phyloP scores from a whole-genome alignment of 1,140 invertebrate species.

The Belonocnema kinseyi region DNA sequence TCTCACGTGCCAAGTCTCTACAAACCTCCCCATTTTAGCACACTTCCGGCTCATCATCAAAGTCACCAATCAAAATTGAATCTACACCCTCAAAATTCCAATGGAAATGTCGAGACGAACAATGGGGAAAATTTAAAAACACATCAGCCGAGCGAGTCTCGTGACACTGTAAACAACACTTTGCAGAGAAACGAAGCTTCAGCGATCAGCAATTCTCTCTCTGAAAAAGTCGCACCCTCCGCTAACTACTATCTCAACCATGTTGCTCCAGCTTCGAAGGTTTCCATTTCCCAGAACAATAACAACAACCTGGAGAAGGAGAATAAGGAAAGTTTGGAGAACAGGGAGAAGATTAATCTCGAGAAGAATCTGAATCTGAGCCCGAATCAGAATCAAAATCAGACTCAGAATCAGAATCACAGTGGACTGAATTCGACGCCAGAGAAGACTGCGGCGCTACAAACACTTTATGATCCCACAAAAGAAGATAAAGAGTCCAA shows the following conservation, averaged over 20 bases:
- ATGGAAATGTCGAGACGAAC: conserved; percentile 35
- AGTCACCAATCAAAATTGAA: conserved; percentile 51
- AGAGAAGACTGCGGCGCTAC: background rate
- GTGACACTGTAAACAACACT: background rate
- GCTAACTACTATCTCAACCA: conserved; percentile 14
- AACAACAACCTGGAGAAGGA: conserved; percentile 21
- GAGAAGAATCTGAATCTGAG: background rate
- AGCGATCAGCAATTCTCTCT: conserved; percentile 27
- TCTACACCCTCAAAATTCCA: conserved; percentile 9
- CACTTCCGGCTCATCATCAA: conserved; percentile 47
- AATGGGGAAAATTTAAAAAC: conserved; percentile 29
- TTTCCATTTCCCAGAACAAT: background rate
- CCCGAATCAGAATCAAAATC: background rate
- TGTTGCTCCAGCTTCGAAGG: background rate
- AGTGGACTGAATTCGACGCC: background rate
- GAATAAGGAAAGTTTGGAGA: conserved; percentile 1
- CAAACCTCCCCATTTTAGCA: conserved; percentile 62
- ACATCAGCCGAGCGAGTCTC: conserved; percentile 39
- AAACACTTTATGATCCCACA: background rate
- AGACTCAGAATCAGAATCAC: conserved; percentile 2
- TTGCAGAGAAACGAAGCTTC: conserved; percentile 3
- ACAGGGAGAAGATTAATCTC: background rate
- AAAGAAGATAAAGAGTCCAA: conserved; percentile 52
- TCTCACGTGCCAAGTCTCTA: conserved; percentile 65
- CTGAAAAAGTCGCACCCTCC: background rate